Evolutionary conservation across 2,888 invertebrate genomes (phyloP), one percentile per base, ranked within the genome.

Genomic region (Spisula solida): DNA sequence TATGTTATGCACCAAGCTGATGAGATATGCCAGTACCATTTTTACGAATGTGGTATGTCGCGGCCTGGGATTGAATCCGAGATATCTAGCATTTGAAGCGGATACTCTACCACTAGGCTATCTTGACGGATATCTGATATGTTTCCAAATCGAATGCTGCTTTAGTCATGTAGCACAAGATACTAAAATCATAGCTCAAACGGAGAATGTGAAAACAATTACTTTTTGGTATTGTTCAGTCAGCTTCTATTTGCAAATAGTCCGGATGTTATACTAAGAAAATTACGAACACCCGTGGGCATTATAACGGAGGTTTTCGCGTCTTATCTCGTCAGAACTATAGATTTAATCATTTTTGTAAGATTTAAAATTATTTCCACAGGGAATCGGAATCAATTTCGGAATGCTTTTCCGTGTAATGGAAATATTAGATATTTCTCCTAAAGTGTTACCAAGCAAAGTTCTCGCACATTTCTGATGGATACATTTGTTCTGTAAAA

Each of bases 331-430:
- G 83, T 83, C 83, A 70, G 25, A 14, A 75, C 70, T 75, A 75
- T 83, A 83, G 75, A 75, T 83, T 75, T 83, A 83, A 83, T 83
- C 83, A 83, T 83, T 83, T 83, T 83, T 83, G 83, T 83, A 83
- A 83, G 83, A 83, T 83, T 83, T 83, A 70, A 75, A 83, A 83
- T 83, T 83, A 83, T 83, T 83, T 83, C 83, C 83, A 51, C 51
- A 51, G 83, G 83, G 83, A 83, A 29, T 29, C 75, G 18, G 34
- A 60, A 20, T 48, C 31, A 75, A 83, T 70, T 83, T 60, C 47
- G 48, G 83, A 83, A 75, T 83, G 75, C 75, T 83, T 75, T 75
- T 51, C 75, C 75, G 75, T 34, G 34, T 75, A 83, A 83, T 83
- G 48, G 83, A 48, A 83, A 10, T 25, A 66, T 66, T 70, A 10